Evolutionary conservation across 2,888 invertebrate species (phyloP).

Genomic region (Smittia sp.): DNA sequence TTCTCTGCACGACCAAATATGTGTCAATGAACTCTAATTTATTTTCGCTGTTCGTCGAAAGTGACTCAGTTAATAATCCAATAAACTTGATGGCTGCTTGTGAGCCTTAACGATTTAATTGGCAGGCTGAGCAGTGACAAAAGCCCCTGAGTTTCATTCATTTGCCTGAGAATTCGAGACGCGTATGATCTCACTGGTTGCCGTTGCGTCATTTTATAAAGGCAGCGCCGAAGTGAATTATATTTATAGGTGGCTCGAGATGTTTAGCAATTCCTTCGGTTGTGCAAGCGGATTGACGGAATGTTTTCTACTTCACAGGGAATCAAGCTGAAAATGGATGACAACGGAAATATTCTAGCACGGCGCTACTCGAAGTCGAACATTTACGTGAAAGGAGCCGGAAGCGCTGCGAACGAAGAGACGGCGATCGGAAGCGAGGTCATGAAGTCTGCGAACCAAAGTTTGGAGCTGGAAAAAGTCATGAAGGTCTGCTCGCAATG

Average conservation of each 20-base stretch:
- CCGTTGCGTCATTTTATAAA: too few species aligned
- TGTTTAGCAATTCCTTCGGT: neutral
- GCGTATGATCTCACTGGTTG: too few species aligned
- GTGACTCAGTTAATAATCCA: too few species aligned
- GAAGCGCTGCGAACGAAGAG: conserved; percentile 55
- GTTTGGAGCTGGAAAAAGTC: conserved; percentile 63
- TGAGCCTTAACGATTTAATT: too few species aligned
- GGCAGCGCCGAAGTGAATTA: too few species aligned
- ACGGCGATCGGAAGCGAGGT: conserved; percentile 69
- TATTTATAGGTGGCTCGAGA: neutral
- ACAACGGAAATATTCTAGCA: conserved; percentile 67
- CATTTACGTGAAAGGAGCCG: conserved; percentile 62
- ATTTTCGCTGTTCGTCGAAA: neutral
- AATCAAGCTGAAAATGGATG: conserved; percentile 70
- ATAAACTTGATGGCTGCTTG: too few species aligned
- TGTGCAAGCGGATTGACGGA: neutral
- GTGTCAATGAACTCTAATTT: too few species aligned
- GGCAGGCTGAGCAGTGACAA: too few species aligned
- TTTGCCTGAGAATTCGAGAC: too few species aligned
- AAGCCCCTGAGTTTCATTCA: too few species aligned
- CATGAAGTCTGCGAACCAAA: conserved; percentile 62
- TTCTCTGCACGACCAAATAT: too few species aligned
- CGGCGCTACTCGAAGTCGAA: conserved; percentile 67
- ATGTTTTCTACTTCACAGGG: conserved; percentile 54
- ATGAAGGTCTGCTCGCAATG: too few species aligned